phyloP scores from a whole-genome alignment of 2,888 invertebrate genomes.

The Scaptodrosophila latifasciaeformis region DNA sequence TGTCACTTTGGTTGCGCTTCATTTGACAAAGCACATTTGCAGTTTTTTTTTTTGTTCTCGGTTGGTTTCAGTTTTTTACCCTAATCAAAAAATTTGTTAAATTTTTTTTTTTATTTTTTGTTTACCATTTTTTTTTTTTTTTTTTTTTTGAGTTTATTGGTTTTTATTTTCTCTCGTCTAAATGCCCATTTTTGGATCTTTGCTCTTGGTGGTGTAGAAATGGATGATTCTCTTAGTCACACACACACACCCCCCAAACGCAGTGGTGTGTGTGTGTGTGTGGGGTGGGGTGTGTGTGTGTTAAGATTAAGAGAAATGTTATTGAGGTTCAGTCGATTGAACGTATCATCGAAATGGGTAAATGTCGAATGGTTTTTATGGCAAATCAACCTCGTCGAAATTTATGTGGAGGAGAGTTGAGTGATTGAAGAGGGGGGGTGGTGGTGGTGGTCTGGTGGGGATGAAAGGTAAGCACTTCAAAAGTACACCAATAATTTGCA shows the following conservation, averaged over 20 bases:
- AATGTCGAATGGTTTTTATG: not conserved
- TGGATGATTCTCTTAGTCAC: not conserved
- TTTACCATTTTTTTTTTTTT: slow-evolving; percentile 18
- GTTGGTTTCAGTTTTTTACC: slow-evolving; percentile 44
- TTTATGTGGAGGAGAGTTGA: too few relatives aligned
- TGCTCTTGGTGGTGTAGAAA: slow-evolving; percentile 1
- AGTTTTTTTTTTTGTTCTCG: slow-evolving; percentile 18
- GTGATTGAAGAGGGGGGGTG: not conserved
- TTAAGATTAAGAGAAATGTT: not conserved
- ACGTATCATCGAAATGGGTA: not conserved
- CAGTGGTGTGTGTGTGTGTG: slow-evolving; percentile 4
- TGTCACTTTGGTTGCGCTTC: slow-evolving; percentile 20
- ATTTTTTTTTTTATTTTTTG: slow-evolving; percentile 14
- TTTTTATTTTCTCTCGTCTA: not conserved
- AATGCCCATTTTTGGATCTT: not conserved
- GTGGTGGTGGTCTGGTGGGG: not conserved
- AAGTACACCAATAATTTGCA: slow-evolving; percentile 30
- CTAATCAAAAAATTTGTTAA: slow-evolving; percentile 55
- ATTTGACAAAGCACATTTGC: slow-evolving; percentile 1
- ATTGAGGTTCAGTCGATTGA: not conserved
- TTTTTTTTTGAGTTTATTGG: slow-evolving; percentile 11
- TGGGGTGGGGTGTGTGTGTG: slow-evolving; percentile 2
- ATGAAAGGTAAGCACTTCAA: too few relatives aligned
- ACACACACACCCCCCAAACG: not conserved
- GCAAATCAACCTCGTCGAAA: too few relatives aligned